These are phyloP conservation scores for Ariolimax columbianus DNA, from an alignment of 2,888 invertebrate genomes.

Conservation along the genomic window DNA sequence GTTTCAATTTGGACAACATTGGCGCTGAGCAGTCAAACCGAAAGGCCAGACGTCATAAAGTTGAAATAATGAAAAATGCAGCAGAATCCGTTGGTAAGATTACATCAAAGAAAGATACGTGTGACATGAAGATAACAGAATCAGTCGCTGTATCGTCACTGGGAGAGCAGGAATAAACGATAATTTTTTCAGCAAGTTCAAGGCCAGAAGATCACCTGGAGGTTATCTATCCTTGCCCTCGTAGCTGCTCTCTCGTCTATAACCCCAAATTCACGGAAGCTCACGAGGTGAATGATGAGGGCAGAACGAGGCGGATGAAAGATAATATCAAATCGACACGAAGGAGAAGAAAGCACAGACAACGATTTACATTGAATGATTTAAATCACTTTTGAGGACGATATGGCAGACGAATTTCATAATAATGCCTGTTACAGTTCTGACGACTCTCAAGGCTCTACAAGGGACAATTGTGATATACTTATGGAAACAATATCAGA, in stretches of 20 bases:
- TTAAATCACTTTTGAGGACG: too few relatives aligned
- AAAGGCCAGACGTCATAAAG: not conserved
- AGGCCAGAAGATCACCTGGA: conserved; percentile 45
- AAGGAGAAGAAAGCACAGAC: too few relatives aligned
- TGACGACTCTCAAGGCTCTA: too few relatives aligned
- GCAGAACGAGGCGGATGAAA: conserved; percentile 6
- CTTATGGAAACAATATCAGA: too few relatives aligned
- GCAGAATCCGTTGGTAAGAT: not conserved
- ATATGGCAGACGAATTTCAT: too few relatives aligned
- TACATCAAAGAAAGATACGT: not conserved
- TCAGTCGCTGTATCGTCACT: too few relatives aligned
- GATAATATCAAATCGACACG: not conserved
- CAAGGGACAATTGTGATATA: too few relatives aligned
- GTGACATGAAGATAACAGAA: too few relatives aligned
- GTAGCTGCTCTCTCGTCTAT: conserved; percentile 55
- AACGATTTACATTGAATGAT: too few relatives aligned
- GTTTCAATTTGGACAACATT: conserved; percentile 20
- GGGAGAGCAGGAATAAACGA: too few relatives aligned
- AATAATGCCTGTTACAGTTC: too few relatives aligned
- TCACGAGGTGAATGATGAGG: not conserved
- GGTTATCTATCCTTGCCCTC: conserved; percentile 54
- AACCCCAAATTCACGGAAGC: conserved; percentile 54
- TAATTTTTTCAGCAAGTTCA: not conserved
- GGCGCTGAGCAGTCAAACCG: conserved; percentile 2
- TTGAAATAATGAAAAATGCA: not conserved